Evolutionary conservation across 2,113 vertebrate genomes (phyloP).

Genomic region (Thymallus thymallus): DNA sequence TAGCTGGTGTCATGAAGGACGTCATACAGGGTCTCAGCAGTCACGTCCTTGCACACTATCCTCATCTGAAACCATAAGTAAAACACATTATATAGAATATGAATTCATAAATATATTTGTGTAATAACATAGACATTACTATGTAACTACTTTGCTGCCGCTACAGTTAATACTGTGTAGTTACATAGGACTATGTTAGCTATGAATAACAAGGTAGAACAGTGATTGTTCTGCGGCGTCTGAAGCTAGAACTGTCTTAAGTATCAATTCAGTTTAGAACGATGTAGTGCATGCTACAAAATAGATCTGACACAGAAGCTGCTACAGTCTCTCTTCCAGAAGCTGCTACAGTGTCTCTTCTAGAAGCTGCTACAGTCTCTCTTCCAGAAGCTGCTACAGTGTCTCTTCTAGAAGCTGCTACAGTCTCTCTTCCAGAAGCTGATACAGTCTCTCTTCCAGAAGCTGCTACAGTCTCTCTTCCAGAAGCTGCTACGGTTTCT

Average conservation of each 20-base stretch:
- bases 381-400: background rate
- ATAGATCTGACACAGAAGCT: background rate
- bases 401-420: too few species aligned
- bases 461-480: background rate
- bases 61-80: slow-evolving; percentile 73
- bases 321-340: background rate
- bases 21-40: slow-evolving; percentile 82
- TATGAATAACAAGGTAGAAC: background rate
- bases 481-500: too few species aligned
- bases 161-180: too few species aligned
- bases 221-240: background rate
- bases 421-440: background rate
- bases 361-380: too few species aligned
- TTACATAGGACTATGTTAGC: too few species aligned
- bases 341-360: too few species aligned
- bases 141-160: too few species aligned
- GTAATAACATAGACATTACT: too few species aligned
- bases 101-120: background rate
- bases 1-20: slow-evolving; percentile 87
- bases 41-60: slow-evolving; percentile 84
- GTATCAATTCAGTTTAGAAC: background rate
- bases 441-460: too few species aligned
- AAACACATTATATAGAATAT: background rate
- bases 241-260: background rate
- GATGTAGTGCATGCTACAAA: background rate